Percentiles rank a stretch among this genome's conserved stretches.
Evolutionary conservation across 2,113 vertebrate genomes (phyloP).

Genomic region (Collichthys lucidus): DNA sequence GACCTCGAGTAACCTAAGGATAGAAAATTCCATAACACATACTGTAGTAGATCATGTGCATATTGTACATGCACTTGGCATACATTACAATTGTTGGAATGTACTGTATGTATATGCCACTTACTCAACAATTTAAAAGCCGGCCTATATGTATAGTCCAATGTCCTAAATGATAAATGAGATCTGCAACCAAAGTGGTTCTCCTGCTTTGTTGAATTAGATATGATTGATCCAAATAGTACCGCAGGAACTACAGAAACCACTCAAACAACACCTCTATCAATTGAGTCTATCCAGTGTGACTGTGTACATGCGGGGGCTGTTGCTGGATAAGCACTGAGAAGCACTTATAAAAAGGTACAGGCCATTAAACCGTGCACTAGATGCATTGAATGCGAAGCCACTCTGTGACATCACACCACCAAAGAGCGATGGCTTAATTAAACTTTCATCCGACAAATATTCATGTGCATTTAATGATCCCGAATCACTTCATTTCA

Average conservation of each 20-base stretch:
- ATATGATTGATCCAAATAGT: conserved; percentile 71
- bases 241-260: conserved; percentile 54
- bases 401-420: conserved; percentile 48
- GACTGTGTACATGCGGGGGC: conserved; percentile 24
- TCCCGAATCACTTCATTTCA: conserved; percentile 75
- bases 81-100: conserved; percentile 14
- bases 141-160: conserved; percentile 45
- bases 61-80: conserved; percentile 8
- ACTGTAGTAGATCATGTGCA: conserved; percentile 10
- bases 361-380: conserved; percentile 61
- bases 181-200: conserved; percentile 54
- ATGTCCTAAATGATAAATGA: conserved; percentile 75
- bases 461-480: conserved; percentile 79
- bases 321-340: conserved; percentile 44
- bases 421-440: conserved; percentile 66
- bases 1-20: too few species aligned
- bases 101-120: conserved; percentile 29
- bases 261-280: conserved; percentile 54
- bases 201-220: conserved; percentile 71
- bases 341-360: conserved; percentile 54
- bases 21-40: too few species aligned
- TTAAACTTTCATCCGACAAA: conserved; percentile 79
- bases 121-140: conserved; percentile 45
- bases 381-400: conserved; percentile 52
- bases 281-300: conserved; percentile 55